Evolutionary conservation across 2,888 invertebrate species (phyloP), one percentile per base, ranked within the genome.

Genomic region (Chironomus tentans): DNA sequence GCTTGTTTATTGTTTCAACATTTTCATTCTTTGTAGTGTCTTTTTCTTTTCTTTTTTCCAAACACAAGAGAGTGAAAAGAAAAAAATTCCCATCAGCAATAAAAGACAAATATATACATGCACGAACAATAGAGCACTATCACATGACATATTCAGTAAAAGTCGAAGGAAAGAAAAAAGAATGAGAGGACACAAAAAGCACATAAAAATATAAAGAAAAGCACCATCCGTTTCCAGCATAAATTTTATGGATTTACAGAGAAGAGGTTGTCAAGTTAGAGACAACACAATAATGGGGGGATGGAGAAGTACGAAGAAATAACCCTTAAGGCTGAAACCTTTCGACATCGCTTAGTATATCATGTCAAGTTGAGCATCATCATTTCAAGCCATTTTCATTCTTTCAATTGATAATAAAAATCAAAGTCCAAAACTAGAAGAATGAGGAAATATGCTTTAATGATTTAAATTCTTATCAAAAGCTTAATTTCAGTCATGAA

Each of bases 1-100:
- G 68, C 48, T 48, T 70, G 70, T 70, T 70, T 70, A 70, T 70
- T 48, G 70, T 70, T 70, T 70, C 70, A 21, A 47, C 47, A 68
- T 68, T 70, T 28, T 70, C 47, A n/a, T 50, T 56, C 56, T 15
- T 56, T n/a, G 4, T 56, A 38, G 38, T 38, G 38, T 38, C 38
- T 38, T 10, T 38, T 38, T 10, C 38, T 38, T 2, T 38, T 38
- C 38, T 38, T 38, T 38, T 28, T 28, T 38, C 2, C 38, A 10
- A 1, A 10, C 38, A 38, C 7, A 7, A 1, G 38, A 38, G 38
- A 0, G 10, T 10, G 10, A 38, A 4, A 2, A 38, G 2, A 4
- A 38, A 38, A 38, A 38, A 38, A 38, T 10, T 28, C 38, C 10
- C 38, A 38, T 38, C 38, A 38, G 38, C 38, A 38, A 38, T 38